A percentile compares a stretch with the other conserved stretches of the same genome.
Evolutionary conservation across 1,140 invertebrate genomes (phyloP).

Genomic region (Linepithema humile): DNA sequence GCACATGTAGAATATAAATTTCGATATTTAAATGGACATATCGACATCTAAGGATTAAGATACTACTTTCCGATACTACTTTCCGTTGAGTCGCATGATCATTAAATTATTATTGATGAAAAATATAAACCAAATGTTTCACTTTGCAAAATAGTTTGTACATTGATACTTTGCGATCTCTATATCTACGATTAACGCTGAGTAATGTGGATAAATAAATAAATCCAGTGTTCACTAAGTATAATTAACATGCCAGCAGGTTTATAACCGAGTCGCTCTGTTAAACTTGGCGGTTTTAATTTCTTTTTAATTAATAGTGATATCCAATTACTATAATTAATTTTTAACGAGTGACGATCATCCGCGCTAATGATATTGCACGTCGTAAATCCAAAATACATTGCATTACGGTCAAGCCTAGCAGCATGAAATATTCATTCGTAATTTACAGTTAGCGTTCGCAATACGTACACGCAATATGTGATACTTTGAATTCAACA

Average conservation of each 20-base stretch:
- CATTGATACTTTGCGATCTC: neutral
- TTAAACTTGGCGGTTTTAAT: slow-evolving; percentile 38
- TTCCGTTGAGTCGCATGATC: neutral
- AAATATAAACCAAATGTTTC: slow-evolving; percentile 9
- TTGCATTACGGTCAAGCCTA: slow-evolving; percentile 32
- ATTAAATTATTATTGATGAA: slow-evolving; percentile 5
- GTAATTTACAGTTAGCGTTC: slow-evolving; percentile 23
- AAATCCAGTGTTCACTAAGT: slow-evolving; percentile 40
- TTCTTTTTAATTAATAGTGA: slow-evolving; percentile 54
- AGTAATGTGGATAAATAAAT: slow-evolving; percentile 32
- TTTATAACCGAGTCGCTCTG: slow-evolving; percentile 45
- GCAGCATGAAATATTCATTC: slow-evolving; percentile 36
- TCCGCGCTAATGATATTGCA: slow-evolving; percentile 48
- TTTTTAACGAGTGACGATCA: slow-evolving; percentile 54
- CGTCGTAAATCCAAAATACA: slow-evolving; percentile 52
- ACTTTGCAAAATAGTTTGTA: slow-evolving; percentile 20
- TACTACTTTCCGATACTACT: neutral
- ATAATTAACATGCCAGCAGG: slow-evolving; percentile 30
- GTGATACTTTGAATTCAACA: neutral
- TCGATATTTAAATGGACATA: slow-evolving; percentile 11
- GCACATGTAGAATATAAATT: slow-evolving; percentile 1
- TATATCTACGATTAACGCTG: slow-evolving; percentile 13
- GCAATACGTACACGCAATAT: neutral
- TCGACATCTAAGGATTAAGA: neutral
- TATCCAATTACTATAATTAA: slow-evolving; percentile 57